Percentiles rank a stretch among this genome's conserved stretches.
Evolutionary conservation across 2,797 vertebrate genomes (phyloP).

Genomic region (Manis pentadactyla): DNA sequence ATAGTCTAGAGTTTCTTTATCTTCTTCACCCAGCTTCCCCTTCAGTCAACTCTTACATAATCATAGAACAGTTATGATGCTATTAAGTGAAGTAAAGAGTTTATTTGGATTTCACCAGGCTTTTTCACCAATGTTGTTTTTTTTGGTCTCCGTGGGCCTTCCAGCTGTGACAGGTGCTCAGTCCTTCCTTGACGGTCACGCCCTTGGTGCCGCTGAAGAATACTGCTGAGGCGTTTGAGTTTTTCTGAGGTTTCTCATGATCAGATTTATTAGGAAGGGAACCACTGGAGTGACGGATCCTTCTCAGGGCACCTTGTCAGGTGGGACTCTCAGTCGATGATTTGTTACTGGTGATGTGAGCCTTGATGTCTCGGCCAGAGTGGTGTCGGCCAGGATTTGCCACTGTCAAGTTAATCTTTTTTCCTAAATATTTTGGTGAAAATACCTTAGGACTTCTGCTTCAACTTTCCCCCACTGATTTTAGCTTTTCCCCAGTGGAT

Average conservation of each 20-base stretch:
- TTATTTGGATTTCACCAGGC: neutral
- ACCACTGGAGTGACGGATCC: neutral
- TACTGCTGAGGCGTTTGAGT: neutral
- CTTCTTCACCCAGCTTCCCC: no score
- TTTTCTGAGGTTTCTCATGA: neutral
- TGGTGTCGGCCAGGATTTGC: neutral
- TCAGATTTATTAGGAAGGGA: neutral
- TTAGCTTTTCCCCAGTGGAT: neutral
- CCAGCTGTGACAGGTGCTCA: neutral
- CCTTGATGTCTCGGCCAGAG: neutral
- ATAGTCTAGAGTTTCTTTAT: neutral
- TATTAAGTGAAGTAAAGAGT: neutral
- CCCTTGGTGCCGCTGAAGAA: neutral
- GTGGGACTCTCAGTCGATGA: no score
- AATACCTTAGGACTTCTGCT: neutral
- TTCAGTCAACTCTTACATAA: no score
- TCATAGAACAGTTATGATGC: neutral
- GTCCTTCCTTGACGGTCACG: neutral
- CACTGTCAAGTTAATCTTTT: no score
- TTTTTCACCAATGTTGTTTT: neutral
- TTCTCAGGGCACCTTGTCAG: neutral
- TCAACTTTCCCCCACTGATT: neutral
- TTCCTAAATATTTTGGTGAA: neutral
- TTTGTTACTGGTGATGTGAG: no score
- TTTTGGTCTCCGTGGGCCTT: neutral